Evolutionary conservation across 2,888 invertebrate genomes (phyloP).

Genomic region (Stenoptilia bipunctidactyla): DNA sequence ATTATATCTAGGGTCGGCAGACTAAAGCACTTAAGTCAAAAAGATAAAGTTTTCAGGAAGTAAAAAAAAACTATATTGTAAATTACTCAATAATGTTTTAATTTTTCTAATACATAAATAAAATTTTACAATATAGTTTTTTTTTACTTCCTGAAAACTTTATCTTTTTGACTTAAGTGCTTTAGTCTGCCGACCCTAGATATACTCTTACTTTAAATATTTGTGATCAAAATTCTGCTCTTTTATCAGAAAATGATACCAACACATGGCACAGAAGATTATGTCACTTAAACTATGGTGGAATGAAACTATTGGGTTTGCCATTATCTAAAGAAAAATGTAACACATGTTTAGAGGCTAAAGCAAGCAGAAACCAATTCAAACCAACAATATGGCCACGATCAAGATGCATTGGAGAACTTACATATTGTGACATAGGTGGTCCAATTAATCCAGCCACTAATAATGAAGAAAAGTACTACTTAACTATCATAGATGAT

Average conservation of each 20-base stretch:
- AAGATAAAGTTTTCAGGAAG: neutral
- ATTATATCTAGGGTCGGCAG: no score
- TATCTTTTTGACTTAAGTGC: no score
- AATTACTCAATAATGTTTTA: no score
- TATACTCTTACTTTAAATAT: no score
- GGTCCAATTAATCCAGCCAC: constrained; percentile 13
- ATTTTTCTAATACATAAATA: no score
- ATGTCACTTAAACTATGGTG: constrained; percentile 12
- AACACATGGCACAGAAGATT: constrained; percentile 12
- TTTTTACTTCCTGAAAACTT: no score
- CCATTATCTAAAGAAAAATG: constrained; percentile 6
- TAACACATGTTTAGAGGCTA: constrained; percentile 7
- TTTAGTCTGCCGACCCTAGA: no score
- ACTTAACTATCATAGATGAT: constrained; percentile 13
- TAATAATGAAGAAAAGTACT: constrained; percentile 12
- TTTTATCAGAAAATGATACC: neutral
- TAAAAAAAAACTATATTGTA: no score
- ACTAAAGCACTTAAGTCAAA: neutral
- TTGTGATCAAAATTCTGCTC: neutral
- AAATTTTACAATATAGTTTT: no score
- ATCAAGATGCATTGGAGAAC: constrained; percentile 9
- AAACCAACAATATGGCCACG: neutral
- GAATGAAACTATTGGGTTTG: constrained; percentile 7
- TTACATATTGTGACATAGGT: constrained; percentile 14
- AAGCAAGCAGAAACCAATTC: constrained; percentile 10